Conservation (phyloP, 2,888 invertebrate species). For the Meta bourneti region DNA sequence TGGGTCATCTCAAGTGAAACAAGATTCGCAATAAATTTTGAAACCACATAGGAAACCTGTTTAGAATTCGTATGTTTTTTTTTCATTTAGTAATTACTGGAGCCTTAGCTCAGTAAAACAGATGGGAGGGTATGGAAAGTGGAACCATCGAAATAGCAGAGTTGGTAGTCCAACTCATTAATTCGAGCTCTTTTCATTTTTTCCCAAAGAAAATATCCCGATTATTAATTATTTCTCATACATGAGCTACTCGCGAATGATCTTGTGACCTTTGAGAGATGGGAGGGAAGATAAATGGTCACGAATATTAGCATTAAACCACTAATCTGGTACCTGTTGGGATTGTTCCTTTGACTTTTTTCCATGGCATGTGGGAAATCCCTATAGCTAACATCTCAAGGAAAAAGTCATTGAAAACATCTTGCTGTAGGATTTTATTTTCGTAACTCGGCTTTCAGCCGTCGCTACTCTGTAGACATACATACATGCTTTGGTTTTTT, state of each 20-base stretch:
- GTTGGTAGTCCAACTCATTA: background rate
- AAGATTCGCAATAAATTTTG: slow-evolving; percentile 2
- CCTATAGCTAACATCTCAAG: background rate
- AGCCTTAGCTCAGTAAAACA: background rate
- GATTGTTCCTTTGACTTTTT: background rate
- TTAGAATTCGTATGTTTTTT: slow-evolving; percentile 2
- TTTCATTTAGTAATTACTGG: background rate
- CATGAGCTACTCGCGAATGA: background rate
- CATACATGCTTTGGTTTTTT: too few species aligned
- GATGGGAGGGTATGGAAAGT: background rate
- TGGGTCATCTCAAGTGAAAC: background rate
- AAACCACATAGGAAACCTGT: slow-evolving; percentile 30
- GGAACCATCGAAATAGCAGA: background rate
- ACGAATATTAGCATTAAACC: background rate
- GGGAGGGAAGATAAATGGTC: background rate
- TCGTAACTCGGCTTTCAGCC: background rate
- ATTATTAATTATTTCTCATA: background rate
- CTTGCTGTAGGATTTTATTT: background rate
- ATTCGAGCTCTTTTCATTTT: background rate
- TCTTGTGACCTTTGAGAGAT: background rate
- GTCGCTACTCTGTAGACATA: background rate
- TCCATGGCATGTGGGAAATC: background rate
- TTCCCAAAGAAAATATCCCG: background rate
- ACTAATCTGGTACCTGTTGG: background rate
- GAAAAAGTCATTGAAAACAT: background rate